Evolutionary conservation across 2,888 invertebrate species (phyloP), one percentile per base, ranked within the genome.

Genomic region (Eumerus sabulonum): DNA sequence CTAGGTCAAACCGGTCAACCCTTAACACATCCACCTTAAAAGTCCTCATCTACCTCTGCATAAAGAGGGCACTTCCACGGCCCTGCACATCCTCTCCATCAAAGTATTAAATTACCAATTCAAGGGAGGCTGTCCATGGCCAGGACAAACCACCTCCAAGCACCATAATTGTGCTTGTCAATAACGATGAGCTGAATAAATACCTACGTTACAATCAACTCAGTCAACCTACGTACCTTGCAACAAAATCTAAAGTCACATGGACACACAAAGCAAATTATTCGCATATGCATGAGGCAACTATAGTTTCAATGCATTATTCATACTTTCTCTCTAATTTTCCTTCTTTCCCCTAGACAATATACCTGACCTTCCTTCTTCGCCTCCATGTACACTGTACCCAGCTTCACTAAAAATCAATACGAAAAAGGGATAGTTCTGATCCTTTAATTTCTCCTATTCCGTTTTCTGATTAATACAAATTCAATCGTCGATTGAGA

Each of bases 231-330:
- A 67, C 50, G 60, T 67, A n/a, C n/a, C n/a, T n/a, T n/a, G n/a
- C n/a, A n/a, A 38, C 36, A 36, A 48, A 59, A 14, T 40, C n/a
- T 35, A 53, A 66, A 54, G 45, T 38, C 36, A 53, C 14, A 56
- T 12, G 42, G 11, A 27, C 36, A 54, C 13, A 38, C 42, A 42
- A 16, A 60, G 71, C 18, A 62, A 64, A 72, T 66, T 60, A 72
- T 72, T 72, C 67, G 77, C 56, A 77, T 77, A 77, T 77, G 77
- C 77, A 77, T 77, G 66, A 77, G 72, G 66, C 67, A 77, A 72
- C 72, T 72, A 72, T 48, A 54, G 47, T 77, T 62, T 42, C 56
- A 67, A 77, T 77, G 67, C 77, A 77, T 77, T 77, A 77, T 77
- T 77, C 77, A 77, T 76, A 51, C 44, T 18, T 67, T 60, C 57